phyloP scores from a whole-genome alignment of 37 sponge, comb jelly and placozoan genomes.

The Cliona cf. orientalis region DNA sequence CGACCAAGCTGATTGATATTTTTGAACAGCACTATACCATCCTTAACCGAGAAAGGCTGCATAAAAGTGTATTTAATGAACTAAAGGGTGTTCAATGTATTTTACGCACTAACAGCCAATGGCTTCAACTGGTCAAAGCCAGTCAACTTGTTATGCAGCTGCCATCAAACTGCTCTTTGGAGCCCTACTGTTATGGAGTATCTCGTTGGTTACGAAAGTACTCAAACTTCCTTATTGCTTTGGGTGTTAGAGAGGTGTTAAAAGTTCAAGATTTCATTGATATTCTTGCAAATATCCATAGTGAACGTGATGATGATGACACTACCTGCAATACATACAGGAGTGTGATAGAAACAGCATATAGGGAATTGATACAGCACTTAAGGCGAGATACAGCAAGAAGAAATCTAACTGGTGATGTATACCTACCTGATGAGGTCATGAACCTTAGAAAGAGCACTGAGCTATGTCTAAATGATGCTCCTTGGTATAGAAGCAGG shows the following conservation, averaged over 20 bases:
- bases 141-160: constrained; percentile 13
- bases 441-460: constrained; percentile 5
- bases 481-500: constrained; percentile 40
- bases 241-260: constrained; percentile 7
- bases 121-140: constrained; percentile 9
- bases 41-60: background rate
- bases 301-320: background rate
- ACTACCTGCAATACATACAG: too few relatives aligned
- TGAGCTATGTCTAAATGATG: constrained; percentile 38
- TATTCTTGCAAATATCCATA: constrained; percentile 19
- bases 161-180: background rate
- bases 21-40: constrained; percentile 34
- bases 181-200: constrained; percentile 35
- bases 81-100: too few relatives aligned
- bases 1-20: background rate
- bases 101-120: background rate
- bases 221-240: background rate
- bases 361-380: constrained; percentile 11
- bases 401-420: too few relatives aligned
- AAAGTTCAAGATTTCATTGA: constrained; percentile 8
- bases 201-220: constrained; percentile 11
- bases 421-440: constrained; percentile 23
- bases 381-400: constrained; percentile 3
- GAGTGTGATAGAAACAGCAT: constrained; percentile 16
- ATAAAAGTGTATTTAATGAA: too few relatives aligned